A percentile compares a stretch with the other conserved stretches of the same genome.
phyloP scores from a whole-genome alignment of 2,113 vertebrate species.

The Montifringilla adamsi region DNA sequence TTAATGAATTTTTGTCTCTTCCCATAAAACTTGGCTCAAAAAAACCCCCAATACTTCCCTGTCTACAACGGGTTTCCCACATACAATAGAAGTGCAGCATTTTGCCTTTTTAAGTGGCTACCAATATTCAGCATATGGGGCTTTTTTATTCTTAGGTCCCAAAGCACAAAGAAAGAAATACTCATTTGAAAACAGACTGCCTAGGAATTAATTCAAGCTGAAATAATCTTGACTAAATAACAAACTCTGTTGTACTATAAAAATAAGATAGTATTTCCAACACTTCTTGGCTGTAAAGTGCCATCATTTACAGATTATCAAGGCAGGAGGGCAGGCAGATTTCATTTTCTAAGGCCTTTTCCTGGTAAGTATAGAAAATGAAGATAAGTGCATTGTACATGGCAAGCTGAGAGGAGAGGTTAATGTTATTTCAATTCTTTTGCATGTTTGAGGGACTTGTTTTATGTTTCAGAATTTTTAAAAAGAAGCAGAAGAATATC shows the following conservation, averaged over 20 bases:
- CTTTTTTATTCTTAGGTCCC: not conserved
- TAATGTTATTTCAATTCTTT: not conserved
- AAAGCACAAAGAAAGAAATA: not conserved
- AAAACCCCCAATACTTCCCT: rapidly evolving
- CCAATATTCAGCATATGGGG: not conserved
- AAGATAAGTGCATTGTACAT: not conserved
- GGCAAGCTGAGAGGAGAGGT: not conserved
- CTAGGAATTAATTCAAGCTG: not conserved
- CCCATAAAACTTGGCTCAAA: not conserved
- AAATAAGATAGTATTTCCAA: not conserved
- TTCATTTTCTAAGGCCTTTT: not conserved
- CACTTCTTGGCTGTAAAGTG: not conserved
- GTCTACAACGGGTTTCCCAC: not conserved
- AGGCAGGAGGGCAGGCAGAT: not conserved
- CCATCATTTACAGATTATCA: not conserved
- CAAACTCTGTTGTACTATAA: not conserved
- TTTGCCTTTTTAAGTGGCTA: not conserved
- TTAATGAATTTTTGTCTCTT: not conserved
- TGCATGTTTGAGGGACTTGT: not conserved
- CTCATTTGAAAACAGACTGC: not conserved
- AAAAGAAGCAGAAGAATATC: not conserved
- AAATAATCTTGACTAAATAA: not conserved
- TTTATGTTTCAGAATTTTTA: not conserved
- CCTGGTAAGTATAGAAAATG: not conserved
- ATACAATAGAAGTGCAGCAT: not conserved